phyloP scores from a whole-genome alignment of 2,113 vertebrate species.

The Eublepharis macularius region DNA sequence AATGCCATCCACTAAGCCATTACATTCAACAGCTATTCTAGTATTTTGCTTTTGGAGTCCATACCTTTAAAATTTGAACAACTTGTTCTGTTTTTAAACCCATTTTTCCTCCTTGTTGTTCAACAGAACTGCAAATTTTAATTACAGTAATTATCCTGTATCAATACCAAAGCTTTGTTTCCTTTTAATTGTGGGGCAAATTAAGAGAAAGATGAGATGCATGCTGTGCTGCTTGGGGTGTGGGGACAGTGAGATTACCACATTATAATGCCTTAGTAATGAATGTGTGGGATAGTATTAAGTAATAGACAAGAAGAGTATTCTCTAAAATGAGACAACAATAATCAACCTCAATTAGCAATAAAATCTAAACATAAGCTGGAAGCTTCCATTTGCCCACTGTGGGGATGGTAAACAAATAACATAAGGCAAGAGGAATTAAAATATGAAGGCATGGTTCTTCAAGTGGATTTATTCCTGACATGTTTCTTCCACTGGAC shows the following conservation, averaged over 20 bases:
- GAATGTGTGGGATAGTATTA: neutral
- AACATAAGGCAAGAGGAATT: neutral
- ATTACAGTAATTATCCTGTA: slow-evolving; percentile 8
- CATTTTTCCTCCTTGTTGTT: neutral
- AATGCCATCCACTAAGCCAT: neutral
- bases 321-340: neutral
- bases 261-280: neutral
- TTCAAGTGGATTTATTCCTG: neutral
- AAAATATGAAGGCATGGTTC: neutral
- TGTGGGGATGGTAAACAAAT: slow-evolving; percentile 2
- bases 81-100: neutral
- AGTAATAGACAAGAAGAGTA: neutral
- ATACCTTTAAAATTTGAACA: neutral
- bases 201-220: neutral
- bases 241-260: neutral
- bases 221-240: neutral
- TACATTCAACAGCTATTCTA: neutral
- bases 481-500: neutral
- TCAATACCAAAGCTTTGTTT: slow-evolving; percentile 30
- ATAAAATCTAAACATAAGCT: neutral
- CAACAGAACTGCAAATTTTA: slow-evolving; percentile 24
- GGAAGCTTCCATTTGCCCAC: neutral
- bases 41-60: neutral
- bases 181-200: neutral
- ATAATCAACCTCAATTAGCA: neutral